Conservation (phyloP, 1,140 invertebrate genomes). For the Pissodes strobi region DNA sequence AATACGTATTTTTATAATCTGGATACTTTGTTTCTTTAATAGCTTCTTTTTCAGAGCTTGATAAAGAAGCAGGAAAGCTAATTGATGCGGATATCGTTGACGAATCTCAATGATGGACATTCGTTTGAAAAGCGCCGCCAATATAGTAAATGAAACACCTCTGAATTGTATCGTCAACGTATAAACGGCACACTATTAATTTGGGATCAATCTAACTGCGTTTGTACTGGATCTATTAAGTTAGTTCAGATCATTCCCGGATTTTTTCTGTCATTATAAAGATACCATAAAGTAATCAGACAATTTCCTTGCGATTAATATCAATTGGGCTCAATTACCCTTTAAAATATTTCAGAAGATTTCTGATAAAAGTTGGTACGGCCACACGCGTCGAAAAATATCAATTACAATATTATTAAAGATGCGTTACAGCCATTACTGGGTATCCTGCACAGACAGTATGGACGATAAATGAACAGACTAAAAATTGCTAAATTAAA, state of each 20-base stretch:
- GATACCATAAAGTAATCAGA: too few species aligned
- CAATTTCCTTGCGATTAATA: too few species aligned
- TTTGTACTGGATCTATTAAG: too few species aligned
- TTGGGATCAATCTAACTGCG: too few species aligned
- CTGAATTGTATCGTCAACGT: too few species aligned
- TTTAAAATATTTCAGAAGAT: not conserved
- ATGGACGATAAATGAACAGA: conserved; percentile 21
- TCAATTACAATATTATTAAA: conserved; percentile 33
- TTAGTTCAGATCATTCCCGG: too few species aligned
- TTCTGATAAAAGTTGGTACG: not conserved
- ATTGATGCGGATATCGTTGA: conserved; percentile 2
- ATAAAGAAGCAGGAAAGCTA: conserved; percentile 2
- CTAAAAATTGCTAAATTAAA: conserved; percentile 32
- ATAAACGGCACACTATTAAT: too few species aligned
- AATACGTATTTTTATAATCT: conserved; percentile 17
- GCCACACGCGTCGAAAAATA: conserved; percentile 23
- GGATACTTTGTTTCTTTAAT: conserved; percentile 19
- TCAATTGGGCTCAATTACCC: too few species aligned
- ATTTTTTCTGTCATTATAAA: too few species aligned
- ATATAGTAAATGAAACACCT: too few species aligned
- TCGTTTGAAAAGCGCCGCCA: too few species aligned
- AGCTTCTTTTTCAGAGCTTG: not conserved
- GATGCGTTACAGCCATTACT: conserved; percentile 20
- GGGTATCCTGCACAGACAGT: not conserved
- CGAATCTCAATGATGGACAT: too few species aligned